These are phyloP conservation scores for Xenentodon cancila DNA, from an alignment of 2,797 vertebrate species.

Conservation along the genomic window DNA sequence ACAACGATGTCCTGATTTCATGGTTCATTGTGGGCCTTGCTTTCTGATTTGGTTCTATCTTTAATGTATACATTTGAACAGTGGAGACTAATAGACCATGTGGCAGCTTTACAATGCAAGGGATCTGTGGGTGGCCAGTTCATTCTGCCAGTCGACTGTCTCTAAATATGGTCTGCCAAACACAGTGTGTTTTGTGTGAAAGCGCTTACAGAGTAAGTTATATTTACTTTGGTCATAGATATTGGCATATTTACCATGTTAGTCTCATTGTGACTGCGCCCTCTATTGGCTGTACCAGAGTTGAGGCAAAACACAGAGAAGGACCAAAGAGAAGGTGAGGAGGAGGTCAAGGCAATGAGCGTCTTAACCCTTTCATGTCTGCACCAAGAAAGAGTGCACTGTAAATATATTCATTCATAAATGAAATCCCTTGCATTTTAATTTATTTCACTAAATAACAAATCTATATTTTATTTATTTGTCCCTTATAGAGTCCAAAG, in stretches of 20 bases:
- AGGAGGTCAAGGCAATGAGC: neutral
- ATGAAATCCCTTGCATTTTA: no score
- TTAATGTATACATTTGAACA: slow-evolving; percentile 77
- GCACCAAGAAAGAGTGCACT: no score
- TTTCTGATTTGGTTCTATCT: slow-evolving; percentile 62
- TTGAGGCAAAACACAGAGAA: neutral
- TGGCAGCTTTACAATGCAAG: slow-evolving; percentile 77
- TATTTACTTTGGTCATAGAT: slow-evolving; percentile 30
- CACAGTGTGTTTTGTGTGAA: slow-evolving; percentile 45
- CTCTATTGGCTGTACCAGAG: neutral
- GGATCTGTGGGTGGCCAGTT: slow-evolving; percentile 70
- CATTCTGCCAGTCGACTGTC: slow-evolving; percentile 62
- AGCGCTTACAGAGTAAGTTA: slow-evolving; percentile 40
- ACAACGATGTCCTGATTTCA: slow-evolving; percentile 72
- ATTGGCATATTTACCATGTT: neutral
- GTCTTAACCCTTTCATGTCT: neutral
- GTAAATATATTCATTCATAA: no score
- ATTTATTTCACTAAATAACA: no score
- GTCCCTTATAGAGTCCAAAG: no score
- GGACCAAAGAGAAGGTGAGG: neutral
- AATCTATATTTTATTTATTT: no score
- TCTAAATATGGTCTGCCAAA: slow-evolving; percentile 71
- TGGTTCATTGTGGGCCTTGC: slow-evolving; percentile 58
- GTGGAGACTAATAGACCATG: slow-evolving; percentile 78
- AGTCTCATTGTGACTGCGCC: neutral